A percentile compares a stretch with the other conserved stretches of the same genome.
Evolutionary conservation across 2,113 vertebrate species (phyloP).

Genomic region (Oreochromis spilurus): DNA sequence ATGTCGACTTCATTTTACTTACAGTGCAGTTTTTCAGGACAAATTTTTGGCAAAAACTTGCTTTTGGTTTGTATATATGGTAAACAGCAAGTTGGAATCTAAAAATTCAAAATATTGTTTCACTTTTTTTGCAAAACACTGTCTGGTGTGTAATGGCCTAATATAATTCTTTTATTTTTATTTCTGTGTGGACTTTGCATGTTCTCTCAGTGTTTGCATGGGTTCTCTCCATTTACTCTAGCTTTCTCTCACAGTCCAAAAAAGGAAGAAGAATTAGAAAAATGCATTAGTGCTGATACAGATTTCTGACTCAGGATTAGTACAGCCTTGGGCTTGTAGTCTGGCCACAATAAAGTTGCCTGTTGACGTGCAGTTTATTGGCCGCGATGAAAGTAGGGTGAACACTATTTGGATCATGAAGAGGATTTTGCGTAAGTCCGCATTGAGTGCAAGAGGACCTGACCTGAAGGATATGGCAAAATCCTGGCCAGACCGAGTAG

Average conservation of each 20-base stretch:
- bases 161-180: background rate
- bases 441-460: background rate
- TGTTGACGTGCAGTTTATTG: background rate
- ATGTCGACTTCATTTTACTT: background rate
- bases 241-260: background rate
- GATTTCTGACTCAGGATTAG: background rate
- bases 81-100: background rate
- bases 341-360: background rate
- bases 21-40: background rate
- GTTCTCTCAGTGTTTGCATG: background rate
- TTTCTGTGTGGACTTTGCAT: background rate
- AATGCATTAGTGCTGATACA: background rate
- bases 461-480: background rate
- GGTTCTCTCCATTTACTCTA: background rate
- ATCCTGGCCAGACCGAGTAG: background rate
- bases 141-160: background rate
- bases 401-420: background rate
- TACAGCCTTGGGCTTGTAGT: background rate
- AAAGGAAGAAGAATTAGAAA: background rate
- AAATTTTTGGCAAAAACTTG: rapidly evolving
- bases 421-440: background rate
- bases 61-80: background rate
- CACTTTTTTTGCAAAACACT: background rate
- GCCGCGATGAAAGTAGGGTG: background rate
- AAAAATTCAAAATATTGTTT: background rate